These are phyloP conservation scores for Leucoma salicis DNA, from an alignment of 2,888 invertebrate genomes.

Conservation along the genomic window DNA sequence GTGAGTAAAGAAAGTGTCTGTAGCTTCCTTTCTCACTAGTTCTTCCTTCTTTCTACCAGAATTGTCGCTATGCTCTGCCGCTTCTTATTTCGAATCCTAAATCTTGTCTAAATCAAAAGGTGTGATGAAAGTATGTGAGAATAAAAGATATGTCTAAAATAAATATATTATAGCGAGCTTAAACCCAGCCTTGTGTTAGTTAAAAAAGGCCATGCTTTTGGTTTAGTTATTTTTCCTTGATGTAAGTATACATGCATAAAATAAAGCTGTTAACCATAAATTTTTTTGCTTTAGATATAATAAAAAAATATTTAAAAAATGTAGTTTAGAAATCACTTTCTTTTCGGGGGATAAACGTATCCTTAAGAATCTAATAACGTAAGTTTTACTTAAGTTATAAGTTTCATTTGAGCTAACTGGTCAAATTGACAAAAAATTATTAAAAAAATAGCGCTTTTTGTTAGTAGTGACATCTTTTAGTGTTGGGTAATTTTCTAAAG, in stretches of 20 bases:
- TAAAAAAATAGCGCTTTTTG: too few species aligned
- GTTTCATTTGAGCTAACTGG: too few species aligned
- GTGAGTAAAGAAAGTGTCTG: slow-evolving; percentile 48
- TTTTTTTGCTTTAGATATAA: too few species aligned
- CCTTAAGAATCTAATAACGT: too few species aligned
- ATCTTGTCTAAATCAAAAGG: slow-evolving; percentile 5
- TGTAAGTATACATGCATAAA: too few species aligned
- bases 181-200: not conserved
- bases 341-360: too few species aligned
- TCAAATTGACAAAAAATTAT: too few species aligned
- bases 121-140: slow-evolving; percentile 5
- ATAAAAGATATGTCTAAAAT: not conserved
- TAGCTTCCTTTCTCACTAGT: slow-evolving; percentile 35
- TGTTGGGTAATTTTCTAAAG: too few species aligned
- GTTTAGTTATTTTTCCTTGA: not conserved
- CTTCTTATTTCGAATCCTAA: slow-evolving; percentile 24
- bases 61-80: slow-evolving; percentile 24
- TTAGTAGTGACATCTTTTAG: too few species aligned
- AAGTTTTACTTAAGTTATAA: too few species aligned
- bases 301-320: too few species aligned
- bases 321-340: not conserved
- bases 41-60: slow-evolving; percentile 15
- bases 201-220: not conserved
- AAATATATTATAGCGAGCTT: slow-evolving; percentile 4
- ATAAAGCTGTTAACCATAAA: too few species aligned